phyloP scores from a whole-genome alignment of 2,888 invertebrate genomes.

The Habroteleia sp. region DNA sequence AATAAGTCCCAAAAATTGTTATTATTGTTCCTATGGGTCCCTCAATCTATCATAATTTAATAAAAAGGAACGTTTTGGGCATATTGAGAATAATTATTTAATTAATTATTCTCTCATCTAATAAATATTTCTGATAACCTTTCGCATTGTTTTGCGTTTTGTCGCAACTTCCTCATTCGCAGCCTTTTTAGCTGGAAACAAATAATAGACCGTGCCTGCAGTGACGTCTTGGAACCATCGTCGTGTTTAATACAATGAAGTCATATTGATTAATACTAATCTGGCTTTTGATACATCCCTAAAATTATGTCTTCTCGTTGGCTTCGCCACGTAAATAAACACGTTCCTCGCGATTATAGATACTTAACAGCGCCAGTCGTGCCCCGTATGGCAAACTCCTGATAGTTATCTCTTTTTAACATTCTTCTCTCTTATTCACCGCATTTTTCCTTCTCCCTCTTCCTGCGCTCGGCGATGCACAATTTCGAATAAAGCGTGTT shows the following conservation, averaged over 20 bases:
- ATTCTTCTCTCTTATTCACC: constrained; percentile 48
- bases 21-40: too few species aligned
- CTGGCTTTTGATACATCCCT: constrained; percentile 30
- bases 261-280: constrained; percentile 45
- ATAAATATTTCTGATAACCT: too few species aligned
- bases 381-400: constrained; percentile 69
- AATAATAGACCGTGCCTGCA: too few species aligned
- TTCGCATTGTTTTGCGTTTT: too few species aligned
- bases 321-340: constrained; percentile 65
- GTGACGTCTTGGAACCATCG: too few species aligned
- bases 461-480: constrained; percentile 66
- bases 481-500: constrained; percentile 78
- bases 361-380: constrained; percentile 68
- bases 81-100: too few species aligned
- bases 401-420: constrained; percentile 65
- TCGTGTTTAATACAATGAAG: background rate
- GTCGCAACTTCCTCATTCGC: too few species aligned
- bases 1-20: too few species aligned
- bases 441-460: constrained; percentile 59
- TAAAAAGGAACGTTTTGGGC: too few species aligned
- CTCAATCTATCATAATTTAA: too few species aligned
- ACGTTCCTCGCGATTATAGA: constrained; percentile 70
- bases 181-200: too few species aligned
- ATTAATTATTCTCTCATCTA: too few species aligned
- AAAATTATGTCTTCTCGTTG: constrained; percentile 42